Percentiles rank a stretch among this genome's conserved stretches.
Conservation (phyloP, 2,113 vertebrate species). For the Microcebus ravelobensis region DNA sequence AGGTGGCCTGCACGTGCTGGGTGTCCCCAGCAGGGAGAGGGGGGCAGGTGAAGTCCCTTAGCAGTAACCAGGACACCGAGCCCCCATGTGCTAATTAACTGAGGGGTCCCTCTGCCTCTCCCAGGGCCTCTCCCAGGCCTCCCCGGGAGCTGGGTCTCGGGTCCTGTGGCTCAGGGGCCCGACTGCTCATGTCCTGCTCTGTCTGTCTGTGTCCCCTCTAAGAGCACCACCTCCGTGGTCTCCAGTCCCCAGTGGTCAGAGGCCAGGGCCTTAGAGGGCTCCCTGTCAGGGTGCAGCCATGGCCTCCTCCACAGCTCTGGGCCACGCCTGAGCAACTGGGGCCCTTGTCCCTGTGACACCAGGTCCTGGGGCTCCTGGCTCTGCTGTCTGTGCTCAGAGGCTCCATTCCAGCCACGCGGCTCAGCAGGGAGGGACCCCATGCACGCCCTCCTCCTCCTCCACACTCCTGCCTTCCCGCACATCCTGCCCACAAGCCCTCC, state of each 20-base stretch:
- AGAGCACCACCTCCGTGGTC: too few species aligned
- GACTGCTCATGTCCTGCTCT: too few species aligned
- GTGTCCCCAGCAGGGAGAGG: not conserved
- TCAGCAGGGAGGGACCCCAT: not conserved
- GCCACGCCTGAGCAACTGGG: too few species aligned
- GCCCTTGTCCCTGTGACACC: not conserved
- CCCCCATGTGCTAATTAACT: not conserved
- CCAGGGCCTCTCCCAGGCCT: too few species aligned
- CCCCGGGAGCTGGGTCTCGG: not conserved
- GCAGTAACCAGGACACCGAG: too few species aligned
- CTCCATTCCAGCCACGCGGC: not conserved
- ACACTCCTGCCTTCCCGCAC: not conserved
- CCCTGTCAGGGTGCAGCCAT: too few species aligned
- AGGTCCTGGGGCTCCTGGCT: not conserved
- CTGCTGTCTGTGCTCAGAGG: too few species aligned
- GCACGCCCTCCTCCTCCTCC: not conserved
- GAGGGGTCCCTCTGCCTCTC: too few species aligned
- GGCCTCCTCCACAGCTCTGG: not conserved
- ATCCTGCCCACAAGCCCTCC: not conserved
- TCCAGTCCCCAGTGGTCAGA: not conserved
- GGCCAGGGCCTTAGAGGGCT: not conserved
- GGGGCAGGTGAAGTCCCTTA: not conserved
- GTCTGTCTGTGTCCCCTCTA: too few species aligned
- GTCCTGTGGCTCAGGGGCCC: not conserved
- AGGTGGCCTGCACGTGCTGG: not conserved